Conservation (phyloP, 1,140 invertebrate genomes). For the Drosophila sp. region DNA sequence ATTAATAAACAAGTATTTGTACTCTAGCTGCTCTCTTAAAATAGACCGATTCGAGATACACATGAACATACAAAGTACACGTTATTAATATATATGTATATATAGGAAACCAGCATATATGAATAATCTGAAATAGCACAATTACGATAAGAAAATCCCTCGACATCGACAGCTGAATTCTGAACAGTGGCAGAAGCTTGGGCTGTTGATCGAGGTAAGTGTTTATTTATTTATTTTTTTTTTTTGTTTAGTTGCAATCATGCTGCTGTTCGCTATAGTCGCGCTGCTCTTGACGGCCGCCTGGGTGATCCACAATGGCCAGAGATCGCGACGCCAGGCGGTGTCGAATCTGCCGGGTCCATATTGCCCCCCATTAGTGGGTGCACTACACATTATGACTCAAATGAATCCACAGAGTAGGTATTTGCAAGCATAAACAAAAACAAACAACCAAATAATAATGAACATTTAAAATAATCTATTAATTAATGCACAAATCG, state of each 20-base stretch:
- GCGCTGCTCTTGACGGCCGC: constrained; percentile 43
- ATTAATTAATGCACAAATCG: constrained; percentile 11
- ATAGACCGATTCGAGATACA: constrained; percentile 18
- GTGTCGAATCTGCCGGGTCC: constrained; percentile 70
- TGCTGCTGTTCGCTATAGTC: constrained; percentile 61
- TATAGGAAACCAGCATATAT: too few relatives aligned
- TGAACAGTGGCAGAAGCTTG: too few relatives aligned
- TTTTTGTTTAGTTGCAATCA: constrained; percentile 45
- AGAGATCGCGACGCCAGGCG: constrained; percentile 43
- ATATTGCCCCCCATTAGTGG: constrained; percentile 43
- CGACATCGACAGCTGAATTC: neutral
- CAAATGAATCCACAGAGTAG: constrained; percentile 59
- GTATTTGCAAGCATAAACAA: constrained; percentile 6
- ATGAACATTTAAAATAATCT: constrained; percentile 10
- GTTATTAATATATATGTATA: neutral
- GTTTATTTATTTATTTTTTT: too few relatives aligned
- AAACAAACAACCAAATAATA: neutral
- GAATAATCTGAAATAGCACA: too few relatives aligned
- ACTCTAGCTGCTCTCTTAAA: constrained; percentile 15
- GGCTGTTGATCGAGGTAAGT: too few relatives aligned
- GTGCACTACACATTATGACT: constrained; percentile 44
- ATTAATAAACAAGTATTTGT: constrained; percentile 30
- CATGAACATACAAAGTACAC: neutral
- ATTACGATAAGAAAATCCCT: constrained; percentile 11
- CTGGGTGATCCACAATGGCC: constrained; percentile 42